Base-by-base conservation (phyloP, 2,797 vertebrate genomes). In the Rallus crepitans region DNA sequence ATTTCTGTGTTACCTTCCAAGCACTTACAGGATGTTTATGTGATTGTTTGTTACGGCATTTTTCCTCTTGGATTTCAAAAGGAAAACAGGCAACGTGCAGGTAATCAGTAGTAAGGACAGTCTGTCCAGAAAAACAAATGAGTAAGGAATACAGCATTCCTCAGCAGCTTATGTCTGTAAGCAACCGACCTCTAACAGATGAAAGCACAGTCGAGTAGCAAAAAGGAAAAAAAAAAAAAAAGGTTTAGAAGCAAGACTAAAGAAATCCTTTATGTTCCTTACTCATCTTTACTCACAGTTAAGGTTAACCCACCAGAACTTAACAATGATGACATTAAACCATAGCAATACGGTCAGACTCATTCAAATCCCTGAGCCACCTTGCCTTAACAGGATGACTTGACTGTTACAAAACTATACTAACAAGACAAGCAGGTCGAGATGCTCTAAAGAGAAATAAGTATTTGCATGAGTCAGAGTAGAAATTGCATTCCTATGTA, bases 51-150 rank as follows among this genome's bases (percentile, higher is more conserved):
- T 88, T 90, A 82, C 7, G 48, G 45, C 31, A 84, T 66, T 93
- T 96, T 73, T 81, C 39, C 37, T 78, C 4, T 1, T 4, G 0
- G 23, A 93, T 93, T 92, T 92, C 37, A n/a, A 85, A 95, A 75
- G 37, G 33, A 63, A 79, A 89, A 76, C 21, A 90, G 68, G 40
- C 33, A 83, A 57, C 2, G 1, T 57, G 70, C 35, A 69, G 57
- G 59, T 86, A 92, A 94, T 79, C 71, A 47, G 72, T 42, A 92
- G 21, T 81, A 91, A 86, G 27, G 47, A 75, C 72, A 86, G 52
- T 45, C 18, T 89, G 57, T 81, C 61, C 84, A 89, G 50, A 73
- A 89, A 78, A 94, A 75, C 68, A 94, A 87, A 89, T 52, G 39
- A 91, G 8, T 75, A 69, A 89, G 21, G 15, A 80, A 84, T 21